Evolutionary conservation across 2,888 invertebrate genomes (phyloP).

Genomic region (Synergus gifuensis): DNA sequence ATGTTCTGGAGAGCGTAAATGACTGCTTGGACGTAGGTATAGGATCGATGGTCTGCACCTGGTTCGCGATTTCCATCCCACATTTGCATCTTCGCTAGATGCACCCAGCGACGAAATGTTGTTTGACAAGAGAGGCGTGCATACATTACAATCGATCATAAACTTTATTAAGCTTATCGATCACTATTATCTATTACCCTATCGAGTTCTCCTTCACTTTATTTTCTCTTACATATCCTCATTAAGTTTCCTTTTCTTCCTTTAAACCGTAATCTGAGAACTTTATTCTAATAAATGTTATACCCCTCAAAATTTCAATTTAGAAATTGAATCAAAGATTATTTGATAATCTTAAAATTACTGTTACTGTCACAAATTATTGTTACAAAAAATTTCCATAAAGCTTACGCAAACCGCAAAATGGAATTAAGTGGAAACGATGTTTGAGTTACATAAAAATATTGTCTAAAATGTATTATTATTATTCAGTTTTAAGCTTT

Average conservation of each 20-base stretch:
- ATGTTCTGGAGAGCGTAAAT: conserved; percentile 59
- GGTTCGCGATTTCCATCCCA: conserved; percentile 33
- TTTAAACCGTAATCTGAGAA: neutral
- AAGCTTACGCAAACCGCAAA: neutral
- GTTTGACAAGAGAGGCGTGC: conserved; percentile 24
- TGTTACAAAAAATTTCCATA: neutral
- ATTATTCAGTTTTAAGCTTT: no score
- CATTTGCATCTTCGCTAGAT: conserved; percentile 35
- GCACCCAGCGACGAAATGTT: conserved; percentile 29
- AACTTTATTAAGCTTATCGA: conserved; percentile 33
- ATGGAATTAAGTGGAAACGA: neutral
- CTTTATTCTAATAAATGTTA: no score
- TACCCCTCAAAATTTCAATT: neutral
- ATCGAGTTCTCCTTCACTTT: neutral
- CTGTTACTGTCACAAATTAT: no score
- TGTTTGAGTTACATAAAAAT: no score
- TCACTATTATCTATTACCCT: neutral
- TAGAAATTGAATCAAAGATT: neutral
- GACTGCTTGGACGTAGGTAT: conserved; percentile 50
- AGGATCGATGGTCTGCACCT: conserved; percentile 59
- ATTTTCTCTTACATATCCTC: neutral
- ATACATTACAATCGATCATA: conserved; percentile 41
- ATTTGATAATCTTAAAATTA: neutral
- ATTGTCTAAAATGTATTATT: no score
- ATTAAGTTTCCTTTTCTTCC: neutral